Percentiles rank a stretch among this genome's conserved stretches.
Conservation (phyloP, 2,888 invertebrate species). For the Drosophila vallismaia region DNA sequence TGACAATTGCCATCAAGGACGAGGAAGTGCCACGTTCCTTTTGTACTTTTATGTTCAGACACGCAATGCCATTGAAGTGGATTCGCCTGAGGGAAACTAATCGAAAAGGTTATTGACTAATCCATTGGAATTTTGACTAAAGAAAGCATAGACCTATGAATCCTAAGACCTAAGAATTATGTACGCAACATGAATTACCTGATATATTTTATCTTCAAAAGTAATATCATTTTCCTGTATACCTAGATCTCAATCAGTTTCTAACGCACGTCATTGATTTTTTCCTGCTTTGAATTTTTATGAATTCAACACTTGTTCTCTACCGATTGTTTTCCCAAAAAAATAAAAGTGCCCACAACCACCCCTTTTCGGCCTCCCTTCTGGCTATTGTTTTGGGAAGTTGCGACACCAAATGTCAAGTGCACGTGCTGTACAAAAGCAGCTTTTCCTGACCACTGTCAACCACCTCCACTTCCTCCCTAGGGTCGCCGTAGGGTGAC, state of each 20-base stretch:
- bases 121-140: constrained; percentile 3
- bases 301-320: constrained; percentile 38
- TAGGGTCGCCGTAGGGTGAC: constrained; percentile 39
- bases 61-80: constrained; percentile 43
- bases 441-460: constrained; percentile 35
- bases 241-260: constrained; percentile 1
- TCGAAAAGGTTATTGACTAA: constrained; percentile 35
- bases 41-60: constrained; percentile 42
- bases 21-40: constrained; percentile 61
- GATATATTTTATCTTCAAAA: neutral
- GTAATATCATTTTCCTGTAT: neutral
- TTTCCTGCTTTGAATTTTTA: constrained; percentile 66
- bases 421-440: constrained; percentile 63
- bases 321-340: constrained; percentile 16
- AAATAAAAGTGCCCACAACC: neutral
- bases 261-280: constrained; percentile 61
- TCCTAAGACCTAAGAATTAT: neutral
- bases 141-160: neutral
- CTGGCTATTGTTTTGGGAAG: constrained; percentile 43
- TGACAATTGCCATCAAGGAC: constrained; percentile 72
- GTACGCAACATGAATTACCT: neutral
- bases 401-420: constrained; percentile 76
- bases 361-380: neutral
- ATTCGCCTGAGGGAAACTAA: constrained; percentile 8
- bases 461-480: constrained; percentile 4